phyloP scores from a whole-genome alignment of 2,113 vertebrate species.

The Hiodon alosoides region DNA sequence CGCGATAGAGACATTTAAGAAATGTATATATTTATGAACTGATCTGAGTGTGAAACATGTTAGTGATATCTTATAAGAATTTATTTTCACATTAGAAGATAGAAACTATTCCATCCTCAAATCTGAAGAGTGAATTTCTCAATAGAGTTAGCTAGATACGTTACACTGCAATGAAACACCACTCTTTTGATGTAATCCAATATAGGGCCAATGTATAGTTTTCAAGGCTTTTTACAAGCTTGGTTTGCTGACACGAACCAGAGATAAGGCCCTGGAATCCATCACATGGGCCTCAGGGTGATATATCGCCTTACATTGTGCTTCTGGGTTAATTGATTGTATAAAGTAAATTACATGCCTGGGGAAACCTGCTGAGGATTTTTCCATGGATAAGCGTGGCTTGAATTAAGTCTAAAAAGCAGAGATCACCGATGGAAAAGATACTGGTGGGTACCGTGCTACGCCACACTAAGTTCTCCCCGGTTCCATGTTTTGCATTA shows the following conservation, averaged over 20 bases:
- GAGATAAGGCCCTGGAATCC: conserved; percentile 28
- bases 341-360: conserved; percentile 43
- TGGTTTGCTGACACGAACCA: conserved; percentile 18
- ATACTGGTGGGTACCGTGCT: not conserved
- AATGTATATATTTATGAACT: too few species aligned
- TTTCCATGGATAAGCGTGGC: conserved; percentile 32
- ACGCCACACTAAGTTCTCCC: too few species aligned
- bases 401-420: conserved; percentile 40
- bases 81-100: too few species aligned
- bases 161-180: too few species aligned
- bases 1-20: too few species aligned
- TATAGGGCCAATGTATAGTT: not conserved
- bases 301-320: conserved; percentile 50
- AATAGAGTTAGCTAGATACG: too few species aligned
- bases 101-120: too few species aligned
- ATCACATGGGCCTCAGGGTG: conserved; percentile 23
- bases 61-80: too few species aligned
- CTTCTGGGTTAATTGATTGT: conserved; percentile 43
- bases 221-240: conserved; percentile 8
- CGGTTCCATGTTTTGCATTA: too few species aligned
- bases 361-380: conserved; percentile 35
- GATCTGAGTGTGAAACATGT: too few species aligned
- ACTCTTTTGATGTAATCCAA: too few species aligned
- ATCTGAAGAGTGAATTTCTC: too few species aligned
- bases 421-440: conserved; percentile 18